Evolutionary conservation across 1,140 invertebrate genomes (phyloP), one percentile per base, ranked within the genome.

Genomic region (Hycleus phaleratus): DNA sequence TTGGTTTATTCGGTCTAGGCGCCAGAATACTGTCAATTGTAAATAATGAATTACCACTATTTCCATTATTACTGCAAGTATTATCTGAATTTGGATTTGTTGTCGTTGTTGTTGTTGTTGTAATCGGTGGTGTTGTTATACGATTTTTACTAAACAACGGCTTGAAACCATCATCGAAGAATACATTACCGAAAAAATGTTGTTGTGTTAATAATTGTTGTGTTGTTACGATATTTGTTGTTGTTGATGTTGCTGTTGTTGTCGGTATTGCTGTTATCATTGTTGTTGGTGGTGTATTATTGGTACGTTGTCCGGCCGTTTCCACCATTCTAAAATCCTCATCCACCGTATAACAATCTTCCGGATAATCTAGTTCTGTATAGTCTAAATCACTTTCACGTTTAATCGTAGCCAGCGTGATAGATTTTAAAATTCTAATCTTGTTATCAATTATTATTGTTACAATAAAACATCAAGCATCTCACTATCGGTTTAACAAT

Each of bases 21-120:
- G 85, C 86, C 66, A 91, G 73, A 54, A 90, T 88, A 73, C 86
- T 89, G 73, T 90, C 87, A 62, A 90, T 90, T 60, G 87, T 90
- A 69, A 90, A 90, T 38, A 87, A 75, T 32, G 85, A 87, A 7
- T 78, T 77, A 10, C 78, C 76, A 46, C 79, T 71, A 39, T 79
- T 68, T 38, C 47, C 44, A 42, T 11, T 38, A 58, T 46, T 39
- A 42, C 25, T 32, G 7, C 32, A 32, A 32, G 32, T 32, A 32
- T 32, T 32, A 32, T 32, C 7, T 32, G 4, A 4, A 32, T 32
- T 32, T 32, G 32, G 4, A 7, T 24, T 26, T 4, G 5, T 42
- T 42, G 40, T 42, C 3, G 40, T 3, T 42, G 40, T 42, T 42
- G 40, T 42, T 42, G 40, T 42, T 10, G 40, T 42, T 42, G 79